These are phyloP conservation scores for Ataeniobius toweri DNA, from an alignment of 2,797 vertebrate species.

Conservation along the genomic window DNA sequence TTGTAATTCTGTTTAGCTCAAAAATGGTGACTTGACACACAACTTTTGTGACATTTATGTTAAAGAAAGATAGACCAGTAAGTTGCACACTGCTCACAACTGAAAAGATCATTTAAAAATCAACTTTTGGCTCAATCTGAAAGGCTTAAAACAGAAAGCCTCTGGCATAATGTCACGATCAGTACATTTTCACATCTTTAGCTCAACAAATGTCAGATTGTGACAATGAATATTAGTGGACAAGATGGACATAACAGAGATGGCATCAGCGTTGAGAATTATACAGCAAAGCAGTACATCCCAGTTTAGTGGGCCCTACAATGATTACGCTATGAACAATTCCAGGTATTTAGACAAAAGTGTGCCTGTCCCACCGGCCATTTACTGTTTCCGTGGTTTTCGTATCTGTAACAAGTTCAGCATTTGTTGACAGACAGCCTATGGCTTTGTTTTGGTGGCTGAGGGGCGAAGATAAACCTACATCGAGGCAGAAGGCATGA, in stretches of 20 bases:
- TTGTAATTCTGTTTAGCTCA: not conserved
- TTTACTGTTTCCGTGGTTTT: slow-evolving; percentile 62
- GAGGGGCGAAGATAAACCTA: slow-evolving; percentile 69
- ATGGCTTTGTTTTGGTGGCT: slow-evolving; percentile 52
- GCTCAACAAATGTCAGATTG: not conserved
- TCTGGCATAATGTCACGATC: not conserved
- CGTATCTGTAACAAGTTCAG: slow-evolving; percentile 72
- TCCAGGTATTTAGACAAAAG: slow-evolving; percentile 30
- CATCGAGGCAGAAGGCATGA: slow-evolving; percentile 52
- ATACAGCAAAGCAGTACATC: not conserved
- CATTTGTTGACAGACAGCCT: slow-evolving; percentile 63
- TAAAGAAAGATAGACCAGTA: not conserved
- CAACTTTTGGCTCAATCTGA: not conserved
- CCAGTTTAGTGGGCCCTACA: slow-evolving; percentile 5
- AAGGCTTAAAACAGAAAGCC: not conserved
- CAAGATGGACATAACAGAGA: not conserved
- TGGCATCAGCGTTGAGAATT: not conserved
- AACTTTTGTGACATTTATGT: not conserved
- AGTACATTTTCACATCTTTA: not conserved
- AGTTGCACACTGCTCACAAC: not conserved
- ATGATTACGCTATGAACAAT: slow-evolving; percentile 20
- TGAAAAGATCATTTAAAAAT: too few relatives aligned
- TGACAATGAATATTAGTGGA: not conserved
- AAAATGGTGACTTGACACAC: not conserved
- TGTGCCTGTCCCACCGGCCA: slow-evolving; percentile 22